A percentile compares a stretch with the other conserved stretches of the same genome.
phyloP scores from a whole-genome alignment of 2,797 vertebrate genomes.

The Macroramphosus scolopax region DNA sequence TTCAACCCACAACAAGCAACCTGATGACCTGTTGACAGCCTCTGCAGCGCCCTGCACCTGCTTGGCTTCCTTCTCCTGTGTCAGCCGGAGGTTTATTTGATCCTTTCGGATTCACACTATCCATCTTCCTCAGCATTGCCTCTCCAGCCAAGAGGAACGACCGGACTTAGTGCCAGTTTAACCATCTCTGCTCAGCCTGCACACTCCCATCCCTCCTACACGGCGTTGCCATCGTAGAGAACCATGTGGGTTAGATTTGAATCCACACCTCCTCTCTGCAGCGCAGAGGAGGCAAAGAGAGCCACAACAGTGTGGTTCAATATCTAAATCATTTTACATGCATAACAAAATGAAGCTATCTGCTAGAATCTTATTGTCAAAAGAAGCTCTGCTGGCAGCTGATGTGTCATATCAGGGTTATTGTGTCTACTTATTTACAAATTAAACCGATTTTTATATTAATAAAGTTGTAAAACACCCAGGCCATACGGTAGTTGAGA shows the following conservation, averaged over 20 bases:
- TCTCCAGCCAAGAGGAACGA: conserved; percentile 24
- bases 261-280: conserved; percentile 5
- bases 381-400: too few relatives aligned
- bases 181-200: conserved; percentile 11
- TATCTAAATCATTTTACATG: too few relatives aligned
- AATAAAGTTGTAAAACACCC: too few relatives aligned
- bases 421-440: too few relatives aligned
- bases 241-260: conserved; percentile 9
- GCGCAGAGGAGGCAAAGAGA: conserved; percentile 1
- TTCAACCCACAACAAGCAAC: too few relatives aligned
- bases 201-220: conserved; percentile 10
- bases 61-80: conserved; percentile 11
- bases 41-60: background rate
- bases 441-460: too few relatives aligned
- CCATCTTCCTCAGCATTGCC: too few relatives aligned
- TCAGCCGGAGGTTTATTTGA: conserved; percentile 34
- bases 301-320: background rate
- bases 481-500: too few relatives aligned
- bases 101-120: conserved; percentile 14
- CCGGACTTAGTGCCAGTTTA: conserved; percentile 13
- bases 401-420: too few relatives aligned
- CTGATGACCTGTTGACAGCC: too few relatives aligned
- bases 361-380: too few relatives aligned
- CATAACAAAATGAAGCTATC: too few relatives aligned
- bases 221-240: background rate